phyloP scores from a whole-genome alignment of 2,888 invertebrate species.

The Dryadula phaetusa region DNA sequence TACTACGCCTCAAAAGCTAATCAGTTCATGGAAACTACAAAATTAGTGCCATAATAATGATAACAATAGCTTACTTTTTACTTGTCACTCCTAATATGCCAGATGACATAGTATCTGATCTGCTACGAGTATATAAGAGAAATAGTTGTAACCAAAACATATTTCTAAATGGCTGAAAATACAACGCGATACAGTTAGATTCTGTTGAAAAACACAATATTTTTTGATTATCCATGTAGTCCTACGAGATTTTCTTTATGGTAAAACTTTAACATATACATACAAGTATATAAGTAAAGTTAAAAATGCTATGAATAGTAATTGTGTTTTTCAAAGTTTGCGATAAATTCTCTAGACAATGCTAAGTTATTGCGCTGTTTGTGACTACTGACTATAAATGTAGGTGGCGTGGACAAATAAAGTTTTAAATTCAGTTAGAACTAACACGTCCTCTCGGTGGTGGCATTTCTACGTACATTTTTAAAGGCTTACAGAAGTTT shows the following conservation, averaged over 20 bases:
- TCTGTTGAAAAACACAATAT: not conserved
- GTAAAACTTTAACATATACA: not conserved
- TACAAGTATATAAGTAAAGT: conserved; percentile 10
- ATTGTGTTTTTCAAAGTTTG: conserved; percentile 33
- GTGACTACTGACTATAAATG: conserved; percentile 38
- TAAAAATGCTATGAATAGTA: conserved; percentile 33
- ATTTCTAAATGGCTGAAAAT: too few species aligned
- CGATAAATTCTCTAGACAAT: conserved; percentile 41
- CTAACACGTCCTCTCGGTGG: conserved; percentile 29
- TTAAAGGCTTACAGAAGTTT: conserved; percentile 27
- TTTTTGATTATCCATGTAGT: not conserved
- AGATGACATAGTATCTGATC: too few species aligned
- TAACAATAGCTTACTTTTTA: too few species aligned
- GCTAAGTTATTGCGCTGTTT: conserved; percentile 42
- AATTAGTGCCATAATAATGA: too few species aligned
- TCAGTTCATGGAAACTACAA: too few species aligned
- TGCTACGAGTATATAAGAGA: too few species aligned
- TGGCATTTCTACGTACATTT: too few species aligned
- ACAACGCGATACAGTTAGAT: not conserved
- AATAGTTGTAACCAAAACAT: too few species aligned
- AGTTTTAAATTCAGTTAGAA: conserved; percentile 42
- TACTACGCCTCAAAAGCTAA: too few species aligned
- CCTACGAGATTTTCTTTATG: not conserved
- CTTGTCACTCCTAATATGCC: too few species aligned
- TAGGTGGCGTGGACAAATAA: conserved; percentile 38